phyloP scores from a whole-genome alignment of 2,113 vertebrate species.

The Marcusenius ussheri region DNA sequence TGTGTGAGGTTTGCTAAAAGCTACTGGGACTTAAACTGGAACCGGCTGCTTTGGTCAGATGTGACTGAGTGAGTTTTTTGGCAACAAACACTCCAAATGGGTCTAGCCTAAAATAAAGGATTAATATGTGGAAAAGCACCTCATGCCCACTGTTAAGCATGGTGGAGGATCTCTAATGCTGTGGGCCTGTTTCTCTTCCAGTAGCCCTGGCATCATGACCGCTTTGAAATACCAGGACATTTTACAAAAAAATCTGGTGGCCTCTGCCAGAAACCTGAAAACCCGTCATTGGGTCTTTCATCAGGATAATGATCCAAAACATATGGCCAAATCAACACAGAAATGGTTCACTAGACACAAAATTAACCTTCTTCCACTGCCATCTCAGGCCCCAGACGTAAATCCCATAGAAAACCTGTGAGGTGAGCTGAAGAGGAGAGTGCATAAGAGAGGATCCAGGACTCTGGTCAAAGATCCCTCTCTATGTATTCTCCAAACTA shows the following conservation, averaged over 20 bases:
- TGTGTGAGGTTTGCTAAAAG: not conserved
- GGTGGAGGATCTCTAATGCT: not conserved
- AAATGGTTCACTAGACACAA: not conserved
- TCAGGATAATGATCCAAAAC: too few species aligned
- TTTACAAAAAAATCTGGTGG: too few species aligned
- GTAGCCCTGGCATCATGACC: not conserved
- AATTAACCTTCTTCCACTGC: not conserved
- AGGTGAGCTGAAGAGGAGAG: not conserved
- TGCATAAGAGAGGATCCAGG: too few species aligned
- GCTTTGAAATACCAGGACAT: too few species aligned
- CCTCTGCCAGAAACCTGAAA: not conserved
- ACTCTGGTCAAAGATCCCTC: too few species aligned
- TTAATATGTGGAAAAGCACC: not conserved
- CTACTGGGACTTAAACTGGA: not conserved
- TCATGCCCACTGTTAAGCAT: not conserved
- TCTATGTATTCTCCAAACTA: not conserved
- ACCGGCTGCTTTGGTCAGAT: not conserved
- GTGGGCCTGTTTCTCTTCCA: not conserved
- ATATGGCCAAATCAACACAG: not conserved
- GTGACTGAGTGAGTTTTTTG: not conserved
- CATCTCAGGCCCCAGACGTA: not conserved
- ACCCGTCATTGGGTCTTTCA: too few species aligned
- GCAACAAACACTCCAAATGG: not conserved
- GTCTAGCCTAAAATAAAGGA: not conserved
- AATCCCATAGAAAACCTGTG: not conserved